These are phyloP conservation scores for Montipora capitata DNA, from an alignment of 92 coral and sea anemone species.

Conservation along the genomic window DNA sequence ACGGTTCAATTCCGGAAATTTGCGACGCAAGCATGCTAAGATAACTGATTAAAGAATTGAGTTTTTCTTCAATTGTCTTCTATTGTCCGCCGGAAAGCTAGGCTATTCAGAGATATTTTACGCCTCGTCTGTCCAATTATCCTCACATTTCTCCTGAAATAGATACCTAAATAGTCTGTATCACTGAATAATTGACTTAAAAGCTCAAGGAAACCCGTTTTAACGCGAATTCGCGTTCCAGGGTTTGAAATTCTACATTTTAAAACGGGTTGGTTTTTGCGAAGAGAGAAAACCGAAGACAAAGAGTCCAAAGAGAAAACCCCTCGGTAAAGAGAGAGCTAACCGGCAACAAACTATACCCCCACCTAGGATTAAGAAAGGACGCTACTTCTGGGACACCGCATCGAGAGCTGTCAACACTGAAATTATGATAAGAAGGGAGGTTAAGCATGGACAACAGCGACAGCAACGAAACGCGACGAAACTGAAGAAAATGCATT, in stretches of 20 bases:
- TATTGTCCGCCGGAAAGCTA: constrained; percentile 15
- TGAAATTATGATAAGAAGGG: too few relatives aligned
- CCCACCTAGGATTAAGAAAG: too few relatives aligned
- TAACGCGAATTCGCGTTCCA: not conserved
- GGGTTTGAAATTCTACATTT: too few relatives aligned
- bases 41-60: constrained; percentile 15
- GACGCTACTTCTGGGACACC: too few relatives aligned
- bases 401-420: too few relatives aligned
- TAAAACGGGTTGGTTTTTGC: not conserved
- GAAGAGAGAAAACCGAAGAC: not conserved
- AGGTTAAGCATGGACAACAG: too few relatives aligned
- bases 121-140: constrained; percentile 16
- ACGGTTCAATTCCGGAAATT: constrained; percentile 31
- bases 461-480: too few relatives aligned
- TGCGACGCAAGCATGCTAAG: not conserved
- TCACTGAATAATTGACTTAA: not conserved
- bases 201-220: not conserved
- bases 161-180: not conserved
- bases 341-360: too few relatives aligned
- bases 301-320: not conserved
- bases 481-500: too few relatives aligned
- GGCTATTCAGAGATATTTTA: constrained; percentile 36
- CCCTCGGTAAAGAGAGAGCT: too few relatives aligned
- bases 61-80: not conserved
- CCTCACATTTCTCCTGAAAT: not conserved